Conservation (phyloP, 2,888 invertebrate species). For the Theretra japonica region DNA sequence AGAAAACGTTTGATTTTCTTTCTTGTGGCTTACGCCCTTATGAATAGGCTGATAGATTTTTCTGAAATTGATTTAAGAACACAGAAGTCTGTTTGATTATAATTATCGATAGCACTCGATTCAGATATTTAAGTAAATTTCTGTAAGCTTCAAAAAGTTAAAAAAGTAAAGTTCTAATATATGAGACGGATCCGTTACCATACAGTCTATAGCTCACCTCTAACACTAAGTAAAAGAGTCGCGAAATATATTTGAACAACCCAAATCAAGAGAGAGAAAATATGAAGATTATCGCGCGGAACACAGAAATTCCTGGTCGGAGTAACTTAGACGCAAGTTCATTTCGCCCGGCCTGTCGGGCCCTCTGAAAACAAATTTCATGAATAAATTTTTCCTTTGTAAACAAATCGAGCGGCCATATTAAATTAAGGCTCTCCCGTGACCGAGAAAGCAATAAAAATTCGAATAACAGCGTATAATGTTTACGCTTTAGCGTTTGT, state of each 20-base stretch:
- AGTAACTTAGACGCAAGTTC: conserved; percentile 75
- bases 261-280: conserved; percentile 23
- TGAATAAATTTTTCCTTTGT: conserved; percentile 84
- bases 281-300: conserved; percentile 29
- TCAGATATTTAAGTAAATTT: no score
- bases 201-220: no score
- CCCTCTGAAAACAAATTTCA: conserved; percentile 81
- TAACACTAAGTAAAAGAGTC: no score
- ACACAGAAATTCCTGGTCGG: conserved; percentile 45
- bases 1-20: no score
- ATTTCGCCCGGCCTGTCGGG: conserved; percentile 63
- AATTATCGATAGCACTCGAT: no score
- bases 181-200: no score
- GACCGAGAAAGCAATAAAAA: conserved; percentile 70
- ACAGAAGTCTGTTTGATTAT: no score
- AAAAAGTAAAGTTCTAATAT: no score
- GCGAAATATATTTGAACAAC: not conserved
- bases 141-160: no score
- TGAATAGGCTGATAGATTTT: no score
- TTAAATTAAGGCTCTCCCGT: conserved; percentile 76
- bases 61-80: no score
- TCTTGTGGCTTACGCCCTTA: no score
- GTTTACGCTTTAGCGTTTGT: conserved; percentile 19
- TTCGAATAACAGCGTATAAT: conserved; percentile 38
- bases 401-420: conserved; percentile 82